These are phyloP conservation scores for Semnornis frantzii DNA, from an alignment of 2,113 vertebrate species.

Conservation along the genomic window DNA sequence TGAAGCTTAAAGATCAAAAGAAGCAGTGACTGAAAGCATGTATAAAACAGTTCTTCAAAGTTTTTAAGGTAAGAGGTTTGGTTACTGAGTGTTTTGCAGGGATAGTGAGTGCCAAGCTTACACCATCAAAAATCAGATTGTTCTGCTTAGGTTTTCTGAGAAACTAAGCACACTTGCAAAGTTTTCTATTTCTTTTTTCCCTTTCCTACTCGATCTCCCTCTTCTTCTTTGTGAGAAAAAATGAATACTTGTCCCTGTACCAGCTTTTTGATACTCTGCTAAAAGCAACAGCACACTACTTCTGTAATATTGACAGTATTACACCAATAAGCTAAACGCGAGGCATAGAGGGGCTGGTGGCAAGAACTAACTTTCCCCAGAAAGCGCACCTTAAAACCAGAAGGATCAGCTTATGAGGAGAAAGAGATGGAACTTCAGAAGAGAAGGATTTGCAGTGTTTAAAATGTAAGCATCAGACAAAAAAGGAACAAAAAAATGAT, in stretches of 20 bases:
- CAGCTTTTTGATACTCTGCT: background rate
- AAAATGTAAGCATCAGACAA: background rate
- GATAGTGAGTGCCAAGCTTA: background rate
- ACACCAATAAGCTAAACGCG: background rate
- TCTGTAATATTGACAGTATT: background rate
- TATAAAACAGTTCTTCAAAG: background rate
- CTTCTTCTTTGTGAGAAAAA: background rate
- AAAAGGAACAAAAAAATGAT: background rate
- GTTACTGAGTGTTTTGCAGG: background rate
- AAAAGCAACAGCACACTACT: background rate
- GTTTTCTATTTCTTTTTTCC: too few species aligned
- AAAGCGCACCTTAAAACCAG: background rate
- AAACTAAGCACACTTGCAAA: background rate
- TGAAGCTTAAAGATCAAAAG: background rate
- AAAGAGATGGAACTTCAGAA: background rate
- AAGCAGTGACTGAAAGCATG: background rate
- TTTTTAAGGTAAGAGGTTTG: background rate
- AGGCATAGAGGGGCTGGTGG: background rate
- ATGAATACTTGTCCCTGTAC: background rate
- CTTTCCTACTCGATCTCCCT: too few species aligned
- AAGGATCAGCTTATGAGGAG: background rate
- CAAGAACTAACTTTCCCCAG: background rate
- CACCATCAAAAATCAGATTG: background rate
- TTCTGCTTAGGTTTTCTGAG: background rate
- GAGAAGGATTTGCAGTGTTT: background rate